Evolutionary conservation across 2,888 invertebrate species (phyloP).

Genomic region (Leucoptera coffeella): DNA sequence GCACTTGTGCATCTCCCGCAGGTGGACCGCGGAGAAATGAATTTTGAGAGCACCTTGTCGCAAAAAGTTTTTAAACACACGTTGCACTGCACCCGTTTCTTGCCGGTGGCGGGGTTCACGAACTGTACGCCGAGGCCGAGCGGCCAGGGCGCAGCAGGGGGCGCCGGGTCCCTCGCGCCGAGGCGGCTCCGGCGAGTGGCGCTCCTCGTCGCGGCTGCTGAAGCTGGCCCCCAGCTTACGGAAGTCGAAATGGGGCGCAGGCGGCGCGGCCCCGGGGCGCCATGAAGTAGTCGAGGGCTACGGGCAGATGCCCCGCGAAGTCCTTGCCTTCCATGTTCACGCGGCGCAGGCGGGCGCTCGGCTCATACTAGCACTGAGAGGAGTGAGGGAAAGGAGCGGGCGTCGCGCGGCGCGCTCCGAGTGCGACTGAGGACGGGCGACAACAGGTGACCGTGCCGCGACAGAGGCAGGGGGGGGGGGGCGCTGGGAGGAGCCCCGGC

Average conservation of each 20-base stretch:
- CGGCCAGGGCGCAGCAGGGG: conserved; percentile 62
- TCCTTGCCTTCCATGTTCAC: conserved; percentile 45
- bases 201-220: conserved; percentile 44
- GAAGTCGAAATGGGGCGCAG: conserved; percentile 85
- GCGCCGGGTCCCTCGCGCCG: conserved; percentile 31
- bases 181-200: conserved; percentile 30
- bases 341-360: conserved; percentile 16
- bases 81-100: conserved; percentile 95
- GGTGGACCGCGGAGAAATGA: conserved; percentile 95
- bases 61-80: conserved; percentile 98
- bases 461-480: conserved; percentile 21
- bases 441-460: conserved; percentile 52
- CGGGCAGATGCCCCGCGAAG: conserved; percentile 37
- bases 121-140: conserved; percentile 79
- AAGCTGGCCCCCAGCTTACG: conserved; percentile 65
- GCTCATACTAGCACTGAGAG: conserved; percentile 36
- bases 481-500: conserved; percentile 33
- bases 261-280: conserved; percentile 64
- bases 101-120: conserved; percentile 86
- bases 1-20: conserved; percentile 98
- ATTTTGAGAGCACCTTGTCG: conserved; percentile 99
- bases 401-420: conserved; percentile 56
- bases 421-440: conserved; percentile 53
- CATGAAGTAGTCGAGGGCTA: conserved; percentile 47
- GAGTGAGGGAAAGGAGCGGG: no score